Evolutionary conservation across 1,140 invertebrate genomes (phyloP), one percentile per base, ranked within the genome.

Genomic region (Argopecten irradians): DNA sequence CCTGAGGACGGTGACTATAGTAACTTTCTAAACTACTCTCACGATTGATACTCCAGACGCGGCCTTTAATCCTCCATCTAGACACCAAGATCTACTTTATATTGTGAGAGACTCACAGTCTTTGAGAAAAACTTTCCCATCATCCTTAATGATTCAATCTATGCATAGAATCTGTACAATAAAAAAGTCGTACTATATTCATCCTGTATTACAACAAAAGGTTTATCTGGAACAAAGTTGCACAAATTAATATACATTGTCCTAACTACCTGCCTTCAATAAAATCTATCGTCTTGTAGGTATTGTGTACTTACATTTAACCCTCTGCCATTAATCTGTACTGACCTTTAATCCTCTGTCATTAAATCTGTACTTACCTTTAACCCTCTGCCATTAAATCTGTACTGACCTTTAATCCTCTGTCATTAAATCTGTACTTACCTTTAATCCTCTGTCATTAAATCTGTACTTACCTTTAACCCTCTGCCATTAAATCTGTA

Each of bases 71-170:
- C 94, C 94, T 5, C 94, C 94, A 92, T n/a, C 94, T 95, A 8
- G 94, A 95, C n/a, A n/a, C 19, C 94, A 92, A 33, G 94, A 95
- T 39, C 93, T 94, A 86, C 94, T 95, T 83, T 94, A 94, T 82
- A 95, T 95, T 3, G 95, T 95, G 34, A 95, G 91, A 14, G 94
- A n/a, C 95, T 41, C 94, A n/a, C 94, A 35, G 95, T 95, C 88
- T 94, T 94, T 32, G 94, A 93, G 88, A 95, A 95, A n/a, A 35
- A 92, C 94, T 92, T 94, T 95, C 39, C 92, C 92, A 87, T 95
- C 94, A 84, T 95, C 94, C n/a, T 85, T 94, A 94, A 19, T 35
- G 46, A n/a, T 35, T 93, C 93, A 88, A n/a, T 91, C 92, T 85
- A 93, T 93, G 89, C 87, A 92, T n/a, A 41, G 91, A 92, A 87